phyloP scores from a whole-genome alignment of 2,888 invertebrate species.

The Tetranychus truncatus region DNA sequence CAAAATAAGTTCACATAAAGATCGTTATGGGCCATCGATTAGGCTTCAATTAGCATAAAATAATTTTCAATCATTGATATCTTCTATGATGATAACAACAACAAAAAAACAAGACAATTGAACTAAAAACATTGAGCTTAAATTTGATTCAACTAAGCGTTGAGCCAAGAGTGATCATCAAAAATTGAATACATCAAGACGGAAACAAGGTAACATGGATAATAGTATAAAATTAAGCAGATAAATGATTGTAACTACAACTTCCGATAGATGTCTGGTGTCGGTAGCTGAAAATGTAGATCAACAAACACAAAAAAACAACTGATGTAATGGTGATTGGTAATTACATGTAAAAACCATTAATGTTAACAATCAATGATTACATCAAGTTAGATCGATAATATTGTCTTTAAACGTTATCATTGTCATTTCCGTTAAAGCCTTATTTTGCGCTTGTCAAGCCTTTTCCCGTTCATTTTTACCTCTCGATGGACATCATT shows the following conservation, averaged over 20 bases:
- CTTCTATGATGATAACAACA: neutral
- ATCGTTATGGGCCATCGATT: neutral
- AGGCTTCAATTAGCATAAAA: neutral
- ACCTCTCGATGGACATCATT: too few species aligned
- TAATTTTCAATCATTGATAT: neutral
- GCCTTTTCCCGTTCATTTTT: neutral
- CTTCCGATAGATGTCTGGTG: neutral
- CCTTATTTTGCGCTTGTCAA: neutral
- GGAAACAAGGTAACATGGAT: neutral
- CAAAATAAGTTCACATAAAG: neutral
- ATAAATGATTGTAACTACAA: neutral
- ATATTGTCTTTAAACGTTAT: neutral
- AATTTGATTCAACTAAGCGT: neutral
- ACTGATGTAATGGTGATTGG: neutral
- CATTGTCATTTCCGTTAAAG: neutral
- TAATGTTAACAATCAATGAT: neutral
- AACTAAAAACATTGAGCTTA: neutral
- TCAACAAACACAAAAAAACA: neutral
- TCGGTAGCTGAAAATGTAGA: neutral
- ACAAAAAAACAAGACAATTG: neutral
- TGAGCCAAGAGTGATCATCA: neutral
- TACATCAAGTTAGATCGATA: neutral
- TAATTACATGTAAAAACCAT: neutral
- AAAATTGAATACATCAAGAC: neutral
- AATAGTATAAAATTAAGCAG: neutral